A percentile compares a stretch with the other conserved stretches of the same genome.
phyloP scores from a whole-genome alignment of 2,888 invertebrate genomes.

The Sepioteuthis lessoniana region DNA sequence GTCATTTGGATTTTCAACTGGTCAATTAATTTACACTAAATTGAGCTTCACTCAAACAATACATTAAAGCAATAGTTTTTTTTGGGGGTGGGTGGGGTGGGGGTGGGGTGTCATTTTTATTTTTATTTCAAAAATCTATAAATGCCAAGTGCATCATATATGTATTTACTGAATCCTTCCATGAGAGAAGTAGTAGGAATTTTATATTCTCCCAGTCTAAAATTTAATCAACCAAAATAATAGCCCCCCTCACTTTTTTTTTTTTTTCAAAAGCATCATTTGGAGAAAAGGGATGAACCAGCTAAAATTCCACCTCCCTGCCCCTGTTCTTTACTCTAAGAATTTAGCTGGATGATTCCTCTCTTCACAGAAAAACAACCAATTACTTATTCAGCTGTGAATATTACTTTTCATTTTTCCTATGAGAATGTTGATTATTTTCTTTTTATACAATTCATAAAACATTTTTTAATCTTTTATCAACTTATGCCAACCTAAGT shows the following conservation, averaged over 20 bases:
- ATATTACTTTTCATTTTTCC: background rate
- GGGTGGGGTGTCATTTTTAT: too few species aligned
- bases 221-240: background rate
- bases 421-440: background rate
- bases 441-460: background rate
- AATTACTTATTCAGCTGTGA: background rate
- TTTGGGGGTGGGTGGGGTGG: too few species aligned
- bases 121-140: too few species aligned
- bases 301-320: background rate
- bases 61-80: too few species aligned
- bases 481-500: background rate
- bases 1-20: too few species aligned
- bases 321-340: background rate
- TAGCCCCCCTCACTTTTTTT: background rate
- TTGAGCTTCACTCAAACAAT: too few species aligned
- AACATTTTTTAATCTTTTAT: background rate
- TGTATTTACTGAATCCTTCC: too few species aligned
- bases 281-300: background rate
- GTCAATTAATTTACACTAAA: too few species aligned
- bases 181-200: too few species aligned
- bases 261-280: too few species aligned
- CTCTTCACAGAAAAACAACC: background rate
- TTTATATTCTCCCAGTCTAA: background rate
- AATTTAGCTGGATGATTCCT: background rate
- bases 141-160: background rate